These are phyloP conservation scores for Hirtodrosophila trivittata DNA, from an alignment of 2,888 invertebrate species.

Conservation along the genomic window DNA sequence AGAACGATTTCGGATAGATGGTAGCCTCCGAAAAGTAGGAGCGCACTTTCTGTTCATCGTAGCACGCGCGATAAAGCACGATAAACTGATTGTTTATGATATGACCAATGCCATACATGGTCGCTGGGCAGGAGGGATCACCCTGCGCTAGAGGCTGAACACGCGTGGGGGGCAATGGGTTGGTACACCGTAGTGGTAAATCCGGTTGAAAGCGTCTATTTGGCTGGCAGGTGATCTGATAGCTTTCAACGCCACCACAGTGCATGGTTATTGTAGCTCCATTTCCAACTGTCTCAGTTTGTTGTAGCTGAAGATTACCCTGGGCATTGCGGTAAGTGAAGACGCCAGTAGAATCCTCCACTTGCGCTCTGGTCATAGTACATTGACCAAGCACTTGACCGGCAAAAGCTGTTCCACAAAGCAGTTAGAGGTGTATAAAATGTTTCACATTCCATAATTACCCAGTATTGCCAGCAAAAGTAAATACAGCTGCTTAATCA, in stretches of 20 bases:
- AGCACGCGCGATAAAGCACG: constrained; percentile 44
- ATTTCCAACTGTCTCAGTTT: too few relatives aligned
- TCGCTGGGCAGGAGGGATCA: constrained; percentile 23
- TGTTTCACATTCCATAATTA: too few relatives aligned
- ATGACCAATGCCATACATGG: constrained; percentile 36
- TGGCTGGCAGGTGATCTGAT: constrained; percentile 5
- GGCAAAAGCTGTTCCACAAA: too few relatives aligned
- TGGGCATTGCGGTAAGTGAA: too few relatives aligned
- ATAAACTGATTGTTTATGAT: constrained; percentile 7
- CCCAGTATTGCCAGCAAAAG: constrained; percentile 10
- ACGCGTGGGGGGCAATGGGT: too few relatives aligned
- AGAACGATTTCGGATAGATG: constrained; percentile 4
- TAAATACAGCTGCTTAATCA: constrained; percentile 3
- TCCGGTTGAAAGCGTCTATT: background rate
- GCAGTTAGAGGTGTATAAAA: too few relatives aligned
- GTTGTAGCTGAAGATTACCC: too few relatives aligned
- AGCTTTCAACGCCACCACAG: background rate
- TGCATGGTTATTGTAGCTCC: constrained; percentile 3
- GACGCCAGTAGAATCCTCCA: too few relatives aligned
- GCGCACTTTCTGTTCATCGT: background rate
- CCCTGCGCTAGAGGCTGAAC: too few relatives aligned
- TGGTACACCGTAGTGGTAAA: too few relatives aligned
- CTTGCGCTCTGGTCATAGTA: too few relatives aligned
- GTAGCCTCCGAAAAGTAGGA: constrained; percentile 1
- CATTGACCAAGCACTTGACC: too few relatives aligned